Evolutionary conservation across 1,140 invertebrate genomes (phyloP), one percentile per base, ranked within the genome.

Genomic region (Meloidogyne exigua): DNA sequence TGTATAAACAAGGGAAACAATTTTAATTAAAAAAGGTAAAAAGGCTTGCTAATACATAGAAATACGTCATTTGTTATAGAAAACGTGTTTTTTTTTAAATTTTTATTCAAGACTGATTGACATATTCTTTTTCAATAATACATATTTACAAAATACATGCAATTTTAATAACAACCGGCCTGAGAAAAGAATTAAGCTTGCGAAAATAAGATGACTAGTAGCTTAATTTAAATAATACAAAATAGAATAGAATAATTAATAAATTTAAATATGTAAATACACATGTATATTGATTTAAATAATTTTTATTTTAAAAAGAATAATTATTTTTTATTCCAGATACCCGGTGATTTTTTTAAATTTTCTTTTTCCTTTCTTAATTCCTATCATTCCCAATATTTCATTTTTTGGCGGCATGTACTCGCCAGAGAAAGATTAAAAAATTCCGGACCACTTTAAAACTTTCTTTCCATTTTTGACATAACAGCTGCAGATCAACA

Each of bases 261-360:
- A 49, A 18, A 18, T 49, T 18, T 2, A n/a, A 18, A 49, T 18
- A n/a, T n/a, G n/a, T n/a, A n/a, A n/a, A n/a, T n/a, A n/a, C n/a
- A n/a, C n/a, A n/a, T 49, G 4, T 2, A 15, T 49, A 49, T 49
- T 49, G 44, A 49, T 49, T 49, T 49, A 49, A 49, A 57, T 57
- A 57, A 5, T 21, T 36, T 28, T 32, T 32, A 15, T 25, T 5
- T 69, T 23, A 23, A 36, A 7, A 69, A 69, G 15, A 69, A 32
- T 32, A 3, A n/a, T 25, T 26, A 25, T 25, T 13, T 18, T 3
- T 32, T 15, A 4, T 25, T 44, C 18, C n/a, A 57, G 28, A 21
- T 68, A 68, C 18, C 66, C 66, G 66, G 28, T 68, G 66, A 36
- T 71, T 26, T 32, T 32, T 32, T 32, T n/a, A n/a, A n/a, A 42